Percentiles rank a stretch among this genome's conserved stretches.
phyloP scores from a whole-genome alignment of 2,888 invertebrate genomes.

The Philereme transversata region DNA sequence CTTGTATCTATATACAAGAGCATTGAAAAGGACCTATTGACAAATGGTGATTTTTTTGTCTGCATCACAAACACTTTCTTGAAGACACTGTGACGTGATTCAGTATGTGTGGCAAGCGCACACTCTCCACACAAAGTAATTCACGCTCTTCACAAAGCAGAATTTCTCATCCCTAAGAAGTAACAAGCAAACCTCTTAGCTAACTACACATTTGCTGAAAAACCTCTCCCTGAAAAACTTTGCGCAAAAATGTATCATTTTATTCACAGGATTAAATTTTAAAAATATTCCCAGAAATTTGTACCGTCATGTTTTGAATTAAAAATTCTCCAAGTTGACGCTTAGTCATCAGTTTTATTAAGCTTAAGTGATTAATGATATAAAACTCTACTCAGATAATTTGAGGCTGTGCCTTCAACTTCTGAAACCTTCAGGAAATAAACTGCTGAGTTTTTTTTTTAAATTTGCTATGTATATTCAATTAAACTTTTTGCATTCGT shows the following conservation, averaged over 20 bases:
- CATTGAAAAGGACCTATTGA: too few species aligned
- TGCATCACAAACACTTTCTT: too few species aligned
- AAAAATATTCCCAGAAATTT: slow-evolving; percentile 19
- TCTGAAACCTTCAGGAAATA: slow-evolving; percentile 17
- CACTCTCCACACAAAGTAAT: neutral
- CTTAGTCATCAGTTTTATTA: slow-evolving; percentile 45
- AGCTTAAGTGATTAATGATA: slow-evolving; percentile 53
- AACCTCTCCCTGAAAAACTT: neutral
- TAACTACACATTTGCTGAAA: slow-evolving; percentile 19
- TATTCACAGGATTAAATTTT: slow-evolving; percentile 18
- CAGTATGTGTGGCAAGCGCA: too few species aligned
- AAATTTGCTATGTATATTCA: slow-evolving; percentile 1
- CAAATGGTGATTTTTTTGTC: too few species aligned
- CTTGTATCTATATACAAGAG: too few species aligned
- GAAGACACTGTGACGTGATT: too few species aligned
- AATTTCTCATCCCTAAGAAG: neutral
- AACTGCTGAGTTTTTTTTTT: slow-evolving; percentile 15
- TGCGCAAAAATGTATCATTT: slow-evolving; percentile 15
- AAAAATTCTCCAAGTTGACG: slow-evolving; percentile 45
- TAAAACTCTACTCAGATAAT: slow-evolving; percentile 35
- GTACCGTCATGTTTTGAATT: slow-evolving; percentile 54
- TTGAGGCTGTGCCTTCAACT: slow-evolving; percentile 26
- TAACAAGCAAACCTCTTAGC: slow-evolving; percentile 12
- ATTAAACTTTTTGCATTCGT: too few species aligned
- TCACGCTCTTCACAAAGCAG: neutral